phyloP scores from a whole-genome alignment of 2,797 vertebrate species.

The Enteromius radiatus region DNA sequence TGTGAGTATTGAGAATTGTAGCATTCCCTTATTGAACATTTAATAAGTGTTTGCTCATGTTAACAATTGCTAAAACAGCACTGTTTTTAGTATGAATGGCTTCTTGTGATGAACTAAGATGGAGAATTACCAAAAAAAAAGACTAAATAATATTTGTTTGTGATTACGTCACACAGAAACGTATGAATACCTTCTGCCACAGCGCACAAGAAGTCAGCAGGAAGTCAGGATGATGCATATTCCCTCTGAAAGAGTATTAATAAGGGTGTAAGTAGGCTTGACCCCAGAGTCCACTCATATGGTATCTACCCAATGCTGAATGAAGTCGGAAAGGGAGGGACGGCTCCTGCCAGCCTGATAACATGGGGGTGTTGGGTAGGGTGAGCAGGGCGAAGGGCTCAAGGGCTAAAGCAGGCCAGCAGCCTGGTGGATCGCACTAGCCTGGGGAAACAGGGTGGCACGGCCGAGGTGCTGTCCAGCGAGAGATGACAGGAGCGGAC shows the following conservation, averaged over 20 bases:
- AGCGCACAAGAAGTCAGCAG: not conserved
- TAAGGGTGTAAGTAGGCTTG: slow-evolving; percentile 41
- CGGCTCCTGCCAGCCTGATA: slow-evolving; percentile 56
- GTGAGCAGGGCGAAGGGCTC: slow-evolving; percentile 40
- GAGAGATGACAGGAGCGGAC: slow-evolving; percentile 80
- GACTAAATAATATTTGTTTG: slow-evolving; percentile 11
- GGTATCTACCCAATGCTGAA: slow-evolving; percentile 37
- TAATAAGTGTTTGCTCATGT: not conserved
- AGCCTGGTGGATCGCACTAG: slow-evolving; percentile 27
- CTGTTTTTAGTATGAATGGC: slow-evolving; percentile 15
- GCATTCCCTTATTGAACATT: slow-evolving; percentile 1
- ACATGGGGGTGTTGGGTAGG: slow-evolving; percentile 38
- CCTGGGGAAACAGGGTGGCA: slow-evolving; percentile 56
- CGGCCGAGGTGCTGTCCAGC: slow-evolving; percentile 68
- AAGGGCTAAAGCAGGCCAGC: slow-evolving; percentile 44
- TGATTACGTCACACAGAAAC: not conserved
- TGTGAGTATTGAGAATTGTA: not conserved
- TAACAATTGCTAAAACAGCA: slow-evolving; percentile 24
- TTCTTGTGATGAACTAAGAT: not conserved
- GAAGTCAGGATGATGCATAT: slow-evolving; percentile 40
- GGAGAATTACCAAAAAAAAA: slow-evolving; percentile 18
- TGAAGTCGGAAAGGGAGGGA: slow-evolving; percentile 29
- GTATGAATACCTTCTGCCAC: slow-evolving; percentile 2
- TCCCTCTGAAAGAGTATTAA: slow-evolving; percentile 41
- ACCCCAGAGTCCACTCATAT: slow-evolving; percentile 27